These are phyloP conservation scores for Thalassophryne amazonica DNA, from an alignment of 2,797 vertebrate genomes.

Conservation along the genomic window DNA sequence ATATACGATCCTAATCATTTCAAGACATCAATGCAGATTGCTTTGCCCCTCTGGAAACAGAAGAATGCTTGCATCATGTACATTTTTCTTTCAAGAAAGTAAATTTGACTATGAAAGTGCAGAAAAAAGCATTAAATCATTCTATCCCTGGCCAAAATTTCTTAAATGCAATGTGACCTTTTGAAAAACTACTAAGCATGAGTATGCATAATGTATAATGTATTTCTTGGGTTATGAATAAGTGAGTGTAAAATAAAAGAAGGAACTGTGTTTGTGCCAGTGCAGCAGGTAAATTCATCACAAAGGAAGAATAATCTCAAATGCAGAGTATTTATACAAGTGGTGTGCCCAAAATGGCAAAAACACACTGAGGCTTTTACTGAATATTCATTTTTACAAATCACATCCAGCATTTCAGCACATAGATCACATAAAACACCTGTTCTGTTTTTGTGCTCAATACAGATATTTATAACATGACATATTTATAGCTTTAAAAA, in stretches of 20 bases:
- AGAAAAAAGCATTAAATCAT: slow-evolving; percentile 37
- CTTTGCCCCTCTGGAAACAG: slow-evolving; percentile 29
- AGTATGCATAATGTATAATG: no score
- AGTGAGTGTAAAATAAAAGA: not conserved
- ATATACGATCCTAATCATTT: slow-evolving; percentile 54
- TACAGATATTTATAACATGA: no score
- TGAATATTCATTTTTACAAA: not conserved
- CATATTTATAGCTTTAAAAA: no score
- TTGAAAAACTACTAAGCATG: slow-evolving; percentile 1
- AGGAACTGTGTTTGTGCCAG: not conserved
- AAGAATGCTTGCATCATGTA: slow-evolving; percentile 36
- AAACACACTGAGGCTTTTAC: no score
- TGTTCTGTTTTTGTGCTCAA: no score
- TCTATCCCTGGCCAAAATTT: slow-evolving; percentile 25
- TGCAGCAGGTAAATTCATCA: not conserved
- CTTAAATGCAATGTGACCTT: slow-evolving; percentile 3
- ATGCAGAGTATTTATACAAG: no score
- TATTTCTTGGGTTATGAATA: not conserved
- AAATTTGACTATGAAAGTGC: slow-evolving; percentile 24
- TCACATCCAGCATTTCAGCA: not conserved
- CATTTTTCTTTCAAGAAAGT: slow-evolving; percentile 8
- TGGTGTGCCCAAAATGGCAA: no score
- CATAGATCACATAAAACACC: no score
- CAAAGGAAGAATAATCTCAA: not conserved
- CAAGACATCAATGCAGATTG: slow-evolving; percentile 40